Evolutionary conservation across 1,140 invertebrate species (phyloP).

Genomic region (Ylistrum balloti): DNA sequence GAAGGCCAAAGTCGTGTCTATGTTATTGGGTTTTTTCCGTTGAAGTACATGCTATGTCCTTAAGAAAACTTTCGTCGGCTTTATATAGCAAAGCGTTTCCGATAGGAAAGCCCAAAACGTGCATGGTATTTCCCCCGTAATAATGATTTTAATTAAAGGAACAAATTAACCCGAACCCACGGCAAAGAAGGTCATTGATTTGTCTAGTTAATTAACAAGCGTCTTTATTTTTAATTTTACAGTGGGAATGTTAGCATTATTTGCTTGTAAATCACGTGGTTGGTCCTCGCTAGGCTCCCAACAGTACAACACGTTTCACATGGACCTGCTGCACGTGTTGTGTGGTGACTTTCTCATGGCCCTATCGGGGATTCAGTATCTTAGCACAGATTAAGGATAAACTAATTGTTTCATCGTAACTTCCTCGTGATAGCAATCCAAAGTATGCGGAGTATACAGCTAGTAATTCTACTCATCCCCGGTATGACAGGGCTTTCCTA

Average conservation of each 20-base stretch:
- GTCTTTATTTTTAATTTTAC: not conserved
- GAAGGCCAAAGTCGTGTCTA: not conserved
- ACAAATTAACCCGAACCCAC: no score
- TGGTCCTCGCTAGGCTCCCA: not conserved
- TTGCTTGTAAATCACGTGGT: not conserved
- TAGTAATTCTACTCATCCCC: not conserved
- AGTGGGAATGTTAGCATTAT: not conserved
- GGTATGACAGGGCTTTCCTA: not conserved
- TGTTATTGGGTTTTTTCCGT: not conserved
- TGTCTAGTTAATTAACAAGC: not conserved
- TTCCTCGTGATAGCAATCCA: not conserved
- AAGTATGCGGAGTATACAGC: not conserved
- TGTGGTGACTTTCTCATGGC: not conserved
- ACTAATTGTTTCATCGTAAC: not conserved
- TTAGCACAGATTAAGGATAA: not conserved
- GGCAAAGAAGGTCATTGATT: not conserved
- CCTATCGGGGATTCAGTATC: not conserved
- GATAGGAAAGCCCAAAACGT: not conserved
- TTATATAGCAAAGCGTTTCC: not conserved
- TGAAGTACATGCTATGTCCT: not conserved
- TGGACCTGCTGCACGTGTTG: no score
- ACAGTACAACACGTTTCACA: not conserved
- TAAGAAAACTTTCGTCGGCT: not conserved
- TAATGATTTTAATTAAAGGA: not conserved
- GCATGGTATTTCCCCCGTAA: not conserved